phyloP scores from a whole-genome alignment of 2,797 vertebrate species.

The Hybognathus amarus region DNA sequence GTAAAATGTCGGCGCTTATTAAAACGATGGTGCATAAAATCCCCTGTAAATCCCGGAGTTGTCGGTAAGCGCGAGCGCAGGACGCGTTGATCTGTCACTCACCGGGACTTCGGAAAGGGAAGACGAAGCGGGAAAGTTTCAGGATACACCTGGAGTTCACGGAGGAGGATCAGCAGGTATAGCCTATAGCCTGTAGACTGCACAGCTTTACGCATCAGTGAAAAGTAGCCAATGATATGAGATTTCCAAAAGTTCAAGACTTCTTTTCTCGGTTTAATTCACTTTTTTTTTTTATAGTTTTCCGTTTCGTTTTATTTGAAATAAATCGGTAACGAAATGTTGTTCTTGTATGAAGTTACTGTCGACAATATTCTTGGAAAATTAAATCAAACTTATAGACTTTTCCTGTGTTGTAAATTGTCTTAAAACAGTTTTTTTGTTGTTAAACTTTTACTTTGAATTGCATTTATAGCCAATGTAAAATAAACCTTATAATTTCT shows the following conservation, averaged over 20 bases:
- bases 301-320: background rate
- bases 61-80: conserved; percentile 61
- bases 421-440: background rate
- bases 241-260: background rate
- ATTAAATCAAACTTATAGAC: background rate
- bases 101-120: background rate
- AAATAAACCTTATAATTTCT: background rate
- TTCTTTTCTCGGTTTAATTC: background rate
- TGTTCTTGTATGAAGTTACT: background rate
- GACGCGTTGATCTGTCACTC: conserved; percentile 49
- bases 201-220: background rate
- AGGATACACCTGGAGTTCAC: conserved; percentile 51
- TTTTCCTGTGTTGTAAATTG: background rate
- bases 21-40: conserved; percentile 79
- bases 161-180: conserved; percentile 14
- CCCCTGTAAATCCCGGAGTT: conserved; percentile 72
- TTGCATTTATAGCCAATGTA: background rate
- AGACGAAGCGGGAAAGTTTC: conserved; percentile 48
- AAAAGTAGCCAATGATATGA: background rate
- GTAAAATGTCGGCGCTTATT: conserved; percentile 74
- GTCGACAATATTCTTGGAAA: background rate
- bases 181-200: background rate
- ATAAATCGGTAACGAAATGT: background rate
- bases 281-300: background rate
- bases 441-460: background rate